These are phyloP conservation scores for Brachymystax lenok DNA, from an alignment of 2,797 vertebrate species.

Conservation along the genomic window DNA sequence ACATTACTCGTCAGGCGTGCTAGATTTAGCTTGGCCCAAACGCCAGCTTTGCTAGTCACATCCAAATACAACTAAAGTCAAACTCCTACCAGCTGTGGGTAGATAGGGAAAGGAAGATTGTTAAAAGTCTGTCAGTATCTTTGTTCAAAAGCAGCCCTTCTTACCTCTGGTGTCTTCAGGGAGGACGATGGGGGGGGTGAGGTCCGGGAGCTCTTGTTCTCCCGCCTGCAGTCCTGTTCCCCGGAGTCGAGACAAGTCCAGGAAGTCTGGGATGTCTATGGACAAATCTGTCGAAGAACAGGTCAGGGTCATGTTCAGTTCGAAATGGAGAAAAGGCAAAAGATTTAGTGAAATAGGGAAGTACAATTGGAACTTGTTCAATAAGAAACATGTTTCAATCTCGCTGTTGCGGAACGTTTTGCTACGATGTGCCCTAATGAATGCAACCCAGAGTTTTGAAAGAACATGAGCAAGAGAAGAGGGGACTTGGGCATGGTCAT, in stretches of 20 bases:
- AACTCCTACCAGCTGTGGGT: too few species aligned
- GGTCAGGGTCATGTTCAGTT: background rate
- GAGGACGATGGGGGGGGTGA: conserved; percentile 92
- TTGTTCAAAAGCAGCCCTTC: background rate
- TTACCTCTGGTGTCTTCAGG: conserved; percentile 93
- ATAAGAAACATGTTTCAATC: too few species aligned
- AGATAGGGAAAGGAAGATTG: too few species aligned
- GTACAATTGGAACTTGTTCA: too few species aligned
- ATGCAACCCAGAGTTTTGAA: too few species aligned
- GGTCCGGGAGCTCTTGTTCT: conserved; percentile 95
- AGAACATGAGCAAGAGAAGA: too few species aligned
- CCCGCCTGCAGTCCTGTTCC: conserved; percentile 89
- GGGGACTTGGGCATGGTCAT: too few species aligned
- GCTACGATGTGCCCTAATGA: too few species aligned
- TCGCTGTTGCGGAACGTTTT: too few species aligned
- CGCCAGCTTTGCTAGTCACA: background rate
- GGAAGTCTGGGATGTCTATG: conserved; percentile 93
- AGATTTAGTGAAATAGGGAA: too few species aligned
- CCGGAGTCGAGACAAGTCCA: conserved; percentile 90
- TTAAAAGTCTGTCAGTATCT: background rate
- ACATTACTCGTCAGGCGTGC: background rate
- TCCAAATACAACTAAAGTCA: background rate
- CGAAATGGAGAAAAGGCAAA: background rate
- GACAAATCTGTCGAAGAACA: conserved; percentile 80
- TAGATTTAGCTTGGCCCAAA: background rate